phyloP scores from a whole-genome alignment of 2,888 invertebrate genomes.

The Sinodicranocentrus sp. region DNA sequence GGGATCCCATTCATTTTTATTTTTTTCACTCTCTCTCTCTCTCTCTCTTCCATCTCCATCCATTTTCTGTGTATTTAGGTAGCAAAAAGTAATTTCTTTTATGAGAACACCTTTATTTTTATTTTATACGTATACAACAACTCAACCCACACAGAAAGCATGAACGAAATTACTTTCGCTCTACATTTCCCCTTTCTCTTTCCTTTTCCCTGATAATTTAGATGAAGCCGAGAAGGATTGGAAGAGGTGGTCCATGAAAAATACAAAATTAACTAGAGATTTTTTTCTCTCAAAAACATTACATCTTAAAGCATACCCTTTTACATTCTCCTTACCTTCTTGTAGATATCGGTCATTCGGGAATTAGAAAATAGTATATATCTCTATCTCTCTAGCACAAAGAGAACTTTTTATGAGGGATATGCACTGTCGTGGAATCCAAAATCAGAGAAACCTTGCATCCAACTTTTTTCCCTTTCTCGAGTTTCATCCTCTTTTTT shows the following conservation, averaged over 20 bases:
- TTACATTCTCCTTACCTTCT: too few species aligned
- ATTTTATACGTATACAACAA: slow-evolving; percentile 34
- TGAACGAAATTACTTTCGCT: not conserved
- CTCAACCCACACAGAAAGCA: not conserved
- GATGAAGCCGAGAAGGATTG: slow-evolving; percentile 40
- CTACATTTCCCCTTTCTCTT: not conserved
- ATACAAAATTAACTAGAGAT: slow-evolving; percentile 60
- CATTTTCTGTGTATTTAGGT: slow-evolving; percentile 1
- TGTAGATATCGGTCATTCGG: slow-evolving; percentile 60
- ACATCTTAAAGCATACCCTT: too few species aligned
- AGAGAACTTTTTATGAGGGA: slow-evolving; percentile 56
- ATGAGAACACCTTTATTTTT: slow-evolving; percentile 56
- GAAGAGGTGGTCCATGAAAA: slow-evolving; percentile 9
- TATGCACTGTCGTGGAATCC: slow-evolving; percentile 42
- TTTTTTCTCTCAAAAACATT: slow-evolving; percentile 38
- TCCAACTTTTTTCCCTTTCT: slow-evolving; percentile 52
- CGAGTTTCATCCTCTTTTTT: slow-evolving; percentile 45
- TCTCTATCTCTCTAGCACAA: slow-evolving; percentile 20
- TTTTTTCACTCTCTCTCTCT: too few species aligned
- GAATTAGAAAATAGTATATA: slow-evolving; percentile 48
- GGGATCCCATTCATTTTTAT: too few species aligned
- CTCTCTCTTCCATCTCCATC: not conserved
- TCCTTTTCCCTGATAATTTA: slow-evolving; percentile 50
- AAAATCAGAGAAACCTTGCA: slow-evolving; percentile 38
- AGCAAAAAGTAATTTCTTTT: slow-evolving; percentile 50